Evolutionary conservation across 2,113 vertebrate species (phyloP).

Genomic region (Cepphus grylle): DNA sequence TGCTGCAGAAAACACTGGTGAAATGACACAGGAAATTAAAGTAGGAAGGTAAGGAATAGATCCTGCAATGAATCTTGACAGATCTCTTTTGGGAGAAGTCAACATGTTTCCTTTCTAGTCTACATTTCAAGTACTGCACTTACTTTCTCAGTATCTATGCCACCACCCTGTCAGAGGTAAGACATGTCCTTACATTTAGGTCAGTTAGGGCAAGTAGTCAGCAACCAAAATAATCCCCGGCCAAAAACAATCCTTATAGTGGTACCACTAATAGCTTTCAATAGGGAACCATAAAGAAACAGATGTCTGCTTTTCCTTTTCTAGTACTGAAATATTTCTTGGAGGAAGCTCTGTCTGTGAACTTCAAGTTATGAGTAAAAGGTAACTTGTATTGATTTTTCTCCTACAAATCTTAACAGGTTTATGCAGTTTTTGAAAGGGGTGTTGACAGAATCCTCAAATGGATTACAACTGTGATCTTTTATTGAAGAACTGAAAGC

Average conservation of each 20-base stretch:
- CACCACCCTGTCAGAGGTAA: not conserved
- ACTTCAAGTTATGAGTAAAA: not conserved
- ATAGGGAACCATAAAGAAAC: not conserved
- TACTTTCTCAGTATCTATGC: not conserved
- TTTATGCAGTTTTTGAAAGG: not conserved
- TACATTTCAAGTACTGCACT: not conserved
- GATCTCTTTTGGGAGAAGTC: not conserved
- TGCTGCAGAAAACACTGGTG: not conserved
- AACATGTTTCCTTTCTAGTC: fast-evolving
- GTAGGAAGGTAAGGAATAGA: not conserved
- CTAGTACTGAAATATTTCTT: not conserved
- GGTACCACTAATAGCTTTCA: not conserved
- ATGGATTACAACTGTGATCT: slow-evolving; percentile 37
- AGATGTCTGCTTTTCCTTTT: not conserved
- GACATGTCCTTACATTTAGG: not conserved
- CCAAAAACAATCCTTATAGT: not conserved
- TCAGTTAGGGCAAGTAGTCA: not conserved
- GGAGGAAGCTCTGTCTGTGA: not conserved
- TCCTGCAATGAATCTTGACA: not conserved
- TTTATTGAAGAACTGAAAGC: slow-evolving; percentile 10
- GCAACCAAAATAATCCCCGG: not conserved
- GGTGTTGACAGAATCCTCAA: slow-evolving; percentile 38
- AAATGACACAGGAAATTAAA: slow-evolving; percentile 52
- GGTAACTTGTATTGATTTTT: slow-evolving; percentile 14
- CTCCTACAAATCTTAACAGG: not conserved